Evolutionary conservation across 2,797 vertebrate genomes (phyloP).

Genomic region (Myotis pilosus): DNA sequence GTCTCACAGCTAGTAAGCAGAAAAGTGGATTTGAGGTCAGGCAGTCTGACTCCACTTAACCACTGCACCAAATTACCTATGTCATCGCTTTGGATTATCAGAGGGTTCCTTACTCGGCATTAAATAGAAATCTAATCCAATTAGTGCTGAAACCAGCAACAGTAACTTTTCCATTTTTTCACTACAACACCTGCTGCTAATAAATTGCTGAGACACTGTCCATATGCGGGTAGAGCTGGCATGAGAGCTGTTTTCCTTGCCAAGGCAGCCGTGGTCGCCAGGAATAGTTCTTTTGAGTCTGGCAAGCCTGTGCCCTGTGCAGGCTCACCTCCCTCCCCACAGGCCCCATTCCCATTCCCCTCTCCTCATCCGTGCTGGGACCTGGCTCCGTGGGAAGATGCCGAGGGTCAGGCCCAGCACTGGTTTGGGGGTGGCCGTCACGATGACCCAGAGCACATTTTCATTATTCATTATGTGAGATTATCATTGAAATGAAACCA

Average conservation of each 20-base stretch:
- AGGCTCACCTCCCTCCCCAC: background rate
- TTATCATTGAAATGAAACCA: background rate
- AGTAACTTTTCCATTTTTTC: slow-evolving; percentile 14
- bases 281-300: background rate
- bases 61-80: background rate
- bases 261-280: background rate
- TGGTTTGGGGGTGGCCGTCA: background rate
- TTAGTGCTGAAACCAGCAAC: background rate
- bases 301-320: background rate
- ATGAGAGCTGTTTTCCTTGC: background rate
- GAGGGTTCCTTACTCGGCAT: background rate
- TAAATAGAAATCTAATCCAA: slow-evolving; percentile 1
- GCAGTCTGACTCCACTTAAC: background rate
- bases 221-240: background rate
- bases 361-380: background rate
- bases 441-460: background rate
- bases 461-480: slow-evolving; percentile 1
- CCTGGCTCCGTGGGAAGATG: background rate
- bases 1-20: background rate
- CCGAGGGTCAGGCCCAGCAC: background rate
- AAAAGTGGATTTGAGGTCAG: background rate
- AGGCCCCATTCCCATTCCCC: background rate
- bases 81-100: background rate
- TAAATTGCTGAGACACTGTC: background rate
- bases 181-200: background rate